phyloP scores from a whole-genome alignment of 2,888 invertebrate genomes.

The Helobdella robusta region DNA sequence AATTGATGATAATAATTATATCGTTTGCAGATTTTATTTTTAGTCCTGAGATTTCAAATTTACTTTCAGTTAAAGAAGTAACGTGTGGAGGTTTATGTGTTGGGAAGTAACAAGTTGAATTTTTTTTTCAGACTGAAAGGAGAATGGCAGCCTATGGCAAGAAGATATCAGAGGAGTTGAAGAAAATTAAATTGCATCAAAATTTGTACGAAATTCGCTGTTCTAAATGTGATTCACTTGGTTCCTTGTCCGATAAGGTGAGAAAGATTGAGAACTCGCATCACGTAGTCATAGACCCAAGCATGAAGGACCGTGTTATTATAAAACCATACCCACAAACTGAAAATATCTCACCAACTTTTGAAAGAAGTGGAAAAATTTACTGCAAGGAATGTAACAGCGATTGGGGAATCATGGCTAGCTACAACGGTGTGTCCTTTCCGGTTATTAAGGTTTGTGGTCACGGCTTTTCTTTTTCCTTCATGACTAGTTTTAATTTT shows the following conservation, averaged over 20 bases:
- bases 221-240: slow-evolving; percentile 38
- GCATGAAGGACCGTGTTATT: slow-evolving; percentile 31
- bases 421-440: slow-evolving; percentile 32
- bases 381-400: slow-evolving; percentile 34
- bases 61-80: too few species aligned
- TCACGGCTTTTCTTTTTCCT: neutral
- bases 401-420: slow-evolving; percentile 34
- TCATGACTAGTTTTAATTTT: too few species aligned
- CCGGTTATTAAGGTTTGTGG: slow-evolving; percentile 31
- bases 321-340: slow-evolving; percentile 29
- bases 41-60: too few species aligned
- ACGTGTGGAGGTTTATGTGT: too few species aligned
- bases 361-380: slow-evolving; percentile 34
- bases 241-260: slow-evolving; percentile 39
- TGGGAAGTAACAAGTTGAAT: too few species aligned
- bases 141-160: slow-evolving; percentile 23
- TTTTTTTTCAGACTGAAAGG: slow-evolving; percentile 15
- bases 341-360: slow-evolving; percentile 21
- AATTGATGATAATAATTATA: too few species aligned
- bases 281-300: slow-evolving; percentile 38
- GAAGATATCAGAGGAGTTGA: slow-evolving; percentile 14
- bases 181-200: slow-evolving; percentile 15
- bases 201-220: slow-evolving; percentile 40
- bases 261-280: slow-evolving; percentile 38
- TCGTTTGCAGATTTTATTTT: too few species aligned